Percentiles rank a stretch among this genome's conserved stretches.
phyloP scores from a whole-genome alignment of 2,888 invertebrate species.

The Drosophila merina region DNA sequence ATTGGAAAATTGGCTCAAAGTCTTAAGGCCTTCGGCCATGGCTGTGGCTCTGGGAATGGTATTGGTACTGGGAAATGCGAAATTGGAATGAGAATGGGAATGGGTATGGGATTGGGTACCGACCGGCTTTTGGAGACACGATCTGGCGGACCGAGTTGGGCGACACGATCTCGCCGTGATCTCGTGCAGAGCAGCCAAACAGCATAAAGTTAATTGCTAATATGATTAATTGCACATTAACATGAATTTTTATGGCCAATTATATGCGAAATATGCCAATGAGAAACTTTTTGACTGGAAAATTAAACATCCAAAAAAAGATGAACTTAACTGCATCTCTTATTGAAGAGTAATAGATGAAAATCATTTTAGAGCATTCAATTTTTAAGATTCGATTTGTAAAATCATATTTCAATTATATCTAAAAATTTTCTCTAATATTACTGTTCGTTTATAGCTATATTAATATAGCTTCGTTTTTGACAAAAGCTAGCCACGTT shows the following conservation, averaged over 20 bases:
- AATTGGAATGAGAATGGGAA: constrained; percentile 7
- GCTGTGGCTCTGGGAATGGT: constrained; percentile 33
- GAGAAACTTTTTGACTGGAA: constrained; percentile 49
- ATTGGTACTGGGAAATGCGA: constrained; percentile 51
- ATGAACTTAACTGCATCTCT: not conserved
- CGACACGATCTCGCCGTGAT: constrained; percentile 62
- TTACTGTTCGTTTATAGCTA: too few species aligned
- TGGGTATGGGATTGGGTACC: not conserved
- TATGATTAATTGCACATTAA: constrained; percentile 83
- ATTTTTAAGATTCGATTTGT: too few species aligned
- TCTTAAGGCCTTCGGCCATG: constrained; percentile 27
- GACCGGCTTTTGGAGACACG: constrained; percentile 66
- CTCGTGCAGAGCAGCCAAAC: constrained; percentile 78
- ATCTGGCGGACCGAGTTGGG: constrained; percentile 19
- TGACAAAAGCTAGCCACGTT: too few species aligned
- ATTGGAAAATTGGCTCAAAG: constrained; percentile 71
- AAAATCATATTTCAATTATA: too few species aligned
- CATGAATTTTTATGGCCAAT: constrained; percentile 83
- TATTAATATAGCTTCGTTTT: too few species aligned
- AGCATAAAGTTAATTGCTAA: constrained; percentile 81
- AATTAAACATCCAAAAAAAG: constrained; percentile 4
- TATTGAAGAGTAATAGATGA: not conserved
- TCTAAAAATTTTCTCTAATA: too few species aligned
- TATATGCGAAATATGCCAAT: constrained; percentile 80
- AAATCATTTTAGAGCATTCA: too few species aligned